Evolutionary conservation across 2,888 invertebrate species (phyloP).

Genomic region (Onthophagus sagittarius): DNA sequence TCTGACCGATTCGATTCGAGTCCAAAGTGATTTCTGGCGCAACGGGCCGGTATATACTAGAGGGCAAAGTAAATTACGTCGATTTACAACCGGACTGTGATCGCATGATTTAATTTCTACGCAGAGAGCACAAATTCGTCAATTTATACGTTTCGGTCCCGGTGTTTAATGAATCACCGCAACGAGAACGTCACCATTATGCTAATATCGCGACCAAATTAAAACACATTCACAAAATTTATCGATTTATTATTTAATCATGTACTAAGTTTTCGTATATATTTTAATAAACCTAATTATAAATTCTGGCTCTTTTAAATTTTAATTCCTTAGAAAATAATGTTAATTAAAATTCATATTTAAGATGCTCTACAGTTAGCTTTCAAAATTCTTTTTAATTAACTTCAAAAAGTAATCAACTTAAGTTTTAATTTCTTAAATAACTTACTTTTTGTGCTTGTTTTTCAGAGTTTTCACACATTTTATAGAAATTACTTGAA

Average conservation of each 20-base stretch:
- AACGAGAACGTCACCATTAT: background rate
- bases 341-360: too few relatives aligned
- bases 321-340: too few relatives aligned
- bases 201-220: background rate
- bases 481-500: too few relatives aligned
- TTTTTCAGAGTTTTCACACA: too few relatives aligned
- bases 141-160: background rate
- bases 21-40: background rate
- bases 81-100: background rate
- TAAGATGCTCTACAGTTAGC: too few relatives aligned
- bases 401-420: too few relatives aligned
- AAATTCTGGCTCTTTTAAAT: too few relatives aligned
- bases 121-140: background rate
- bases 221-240: background rate
- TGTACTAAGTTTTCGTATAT: too few relatives aligned
- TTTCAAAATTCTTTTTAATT: too few relatives aligned
- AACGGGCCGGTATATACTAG: background rate
- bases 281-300: too few relatives aligned
- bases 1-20: background rate
- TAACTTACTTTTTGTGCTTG: too few relatives aligned
- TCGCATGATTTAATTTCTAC: background rate
- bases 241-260: background rate
- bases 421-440: too few relatives aligned
- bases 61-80: background rate
- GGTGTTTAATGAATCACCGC: background rate